These are phyloP conservation scores for Oryzias woworae DNA, from an alignment of 2,113 vertebrate species.

Conservation along the genomic window DNA sequence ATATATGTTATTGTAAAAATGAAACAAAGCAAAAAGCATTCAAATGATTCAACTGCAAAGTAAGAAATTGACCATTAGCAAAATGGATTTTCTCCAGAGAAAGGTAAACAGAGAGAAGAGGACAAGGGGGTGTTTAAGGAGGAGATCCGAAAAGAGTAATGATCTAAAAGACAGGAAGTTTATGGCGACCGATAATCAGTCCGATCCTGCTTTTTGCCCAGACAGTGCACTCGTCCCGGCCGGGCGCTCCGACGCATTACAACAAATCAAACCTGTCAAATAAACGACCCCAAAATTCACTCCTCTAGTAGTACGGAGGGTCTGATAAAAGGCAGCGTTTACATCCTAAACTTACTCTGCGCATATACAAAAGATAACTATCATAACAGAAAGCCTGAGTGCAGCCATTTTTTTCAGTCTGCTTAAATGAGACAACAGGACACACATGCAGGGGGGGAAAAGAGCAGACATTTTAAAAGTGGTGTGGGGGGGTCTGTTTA, in stretches of 20 bases:
- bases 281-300: conserved; percentile 48
- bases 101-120: conserved; percentile 56
- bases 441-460: not conserved
- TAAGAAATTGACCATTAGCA: conserved; percentile 18
- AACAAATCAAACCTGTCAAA: conserved; percentile 69
- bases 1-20: too few relatives aligned
- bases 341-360: conserved; percentile 26
- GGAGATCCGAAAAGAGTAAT: conserved; percentile 56
- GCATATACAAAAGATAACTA: conserved; percentile 63
- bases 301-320: conserved; percentile 5
- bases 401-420: conserved; percentile 42
- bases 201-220: conserved; percentile 15
- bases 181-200: conserved; percentile 48
- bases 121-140: conserved; percentile 35
- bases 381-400: conserved; percentile 48
- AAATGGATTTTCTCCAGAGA: conserved; percentile 28
- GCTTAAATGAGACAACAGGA: conserved; percentile 57
- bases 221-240: conserved; percentile 34
- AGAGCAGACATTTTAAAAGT: conserved; percentile 13
- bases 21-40: conserved; percentile 19
- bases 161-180: conserved; percentile 46
- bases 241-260: conserved; percentile 24
- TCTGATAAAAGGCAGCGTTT: conserved; percentile 64
- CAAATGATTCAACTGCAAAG: conserved; percentile 4
- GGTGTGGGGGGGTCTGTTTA: not conserved